Evolutionary conservation across 2,797 vertebrate genomes (phyloP).

Genomic region (Sphenopsis melanotis): DNA sequence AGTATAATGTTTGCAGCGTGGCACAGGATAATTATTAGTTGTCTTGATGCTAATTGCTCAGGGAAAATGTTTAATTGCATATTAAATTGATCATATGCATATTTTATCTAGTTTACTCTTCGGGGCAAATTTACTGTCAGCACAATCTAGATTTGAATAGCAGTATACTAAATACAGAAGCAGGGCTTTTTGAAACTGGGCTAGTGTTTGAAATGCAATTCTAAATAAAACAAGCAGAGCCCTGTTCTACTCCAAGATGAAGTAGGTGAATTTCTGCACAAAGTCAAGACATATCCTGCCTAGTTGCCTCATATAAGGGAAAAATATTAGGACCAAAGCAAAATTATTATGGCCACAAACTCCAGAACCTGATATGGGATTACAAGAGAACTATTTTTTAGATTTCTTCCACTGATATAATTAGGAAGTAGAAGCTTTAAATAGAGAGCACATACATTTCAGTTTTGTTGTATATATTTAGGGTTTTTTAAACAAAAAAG

Average conservation of each 20-base stretch:
- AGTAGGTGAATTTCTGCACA: background rate
- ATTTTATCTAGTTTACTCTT: slow-evolving; percentile 42
- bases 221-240: background rate
- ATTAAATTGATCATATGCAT: slow-evolving; percentile 40
- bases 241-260: background rate
- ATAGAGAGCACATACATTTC: fast-evolving
- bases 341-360: background rate
- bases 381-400: background rate
- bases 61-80: slow-evolving; percentile 47
- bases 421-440: background rate
- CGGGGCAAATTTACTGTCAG: slow-evolving; percentile 8
- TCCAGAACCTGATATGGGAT: background rate
- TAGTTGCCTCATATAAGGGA: background rate
- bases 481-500: background rate
- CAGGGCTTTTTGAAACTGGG: background rate
- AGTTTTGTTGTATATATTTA: background rate
- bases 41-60: slow-evolving; percentile 49
- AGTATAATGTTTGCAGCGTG: background rate
- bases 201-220: background rate
- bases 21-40: slow-evolving; percentile 48
- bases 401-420: background rate
- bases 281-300: background rate
- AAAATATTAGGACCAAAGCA: background rate
- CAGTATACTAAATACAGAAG: background rate
- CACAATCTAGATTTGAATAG: background rate